Evolutionary conservation across 2,113 vertebrate genomes (phyloP), one percentile per base, ranked within the genome.

Genomic region (Mystacornis crossleyi): DNA sequence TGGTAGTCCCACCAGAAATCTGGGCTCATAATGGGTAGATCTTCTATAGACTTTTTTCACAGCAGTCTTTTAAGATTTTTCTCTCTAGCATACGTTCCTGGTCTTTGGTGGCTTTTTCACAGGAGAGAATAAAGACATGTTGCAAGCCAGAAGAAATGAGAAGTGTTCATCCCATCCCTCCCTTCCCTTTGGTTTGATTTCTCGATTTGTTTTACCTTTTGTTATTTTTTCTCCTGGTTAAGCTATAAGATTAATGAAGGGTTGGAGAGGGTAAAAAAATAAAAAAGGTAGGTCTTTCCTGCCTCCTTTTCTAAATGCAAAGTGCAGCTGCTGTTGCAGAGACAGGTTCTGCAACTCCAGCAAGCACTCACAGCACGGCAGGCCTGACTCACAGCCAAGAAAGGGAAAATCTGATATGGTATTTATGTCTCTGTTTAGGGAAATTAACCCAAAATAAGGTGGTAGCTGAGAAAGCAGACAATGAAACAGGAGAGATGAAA

Each of bases 341-440:
- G 89, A 81, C 69, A 61, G 84, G 86, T 94, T 92, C 80, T 90
- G 62, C 18, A 26, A 13, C 95, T 91, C 77, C 83, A 89, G 23
- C 33, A 50, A 85, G 77, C 77, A 47, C 93, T 89, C 82, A 64
- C 81, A 94, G 90, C 90, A 94, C 88, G 96, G 90, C 90, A 90
- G 83, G 77, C 47, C 90, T 96, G 93, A 97, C 50, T 87, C 2
- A 0, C 42, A 81, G 90, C 93, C 93, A 97, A 95, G 60, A 70
- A 28, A 45, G 40, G 55, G 87, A 95, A 84, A 93, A 97, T 60
- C 60, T 94, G 88, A 95, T 93, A 67, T 0, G 8, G 66, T 88
- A 78, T 86, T 93, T 94, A 92, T 92, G 64, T 78, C 53, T 93
- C 72, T 96, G 53, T 93, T 93, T 90, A 95, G 80, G 72, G 69